These are phyloP conservation scores for Macrocentrus cingulum DNA, from an alignment of 1,140 invertebrate genomes.

Conservation along the genomic window DNA sequence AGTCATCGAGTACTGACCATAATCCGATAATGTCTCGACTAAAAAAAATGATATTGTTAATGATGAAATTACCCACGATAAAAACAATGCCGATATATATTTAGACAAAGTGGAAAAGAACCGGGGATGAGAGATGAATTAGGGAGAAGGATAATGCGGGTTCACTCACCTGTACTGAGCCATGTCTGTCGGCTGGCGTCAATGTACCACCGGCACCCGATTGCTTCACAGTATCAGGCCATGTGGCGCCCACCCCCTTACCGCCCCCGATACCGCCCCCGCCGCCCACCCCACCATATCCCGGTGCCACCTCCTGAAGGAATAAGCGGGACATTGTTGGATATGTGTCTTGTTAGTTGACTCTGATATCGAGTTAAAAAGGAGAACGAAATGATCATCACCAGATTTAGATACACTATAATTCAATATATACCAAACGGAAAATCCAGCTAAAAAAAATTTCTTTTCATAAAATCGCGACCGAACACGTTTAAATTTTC, in stretches of 20 bases:
- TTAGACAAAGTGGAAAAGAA: neutral
- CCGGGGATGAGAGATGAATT: conserved; percentile 19
- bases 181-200: conserved; percentile 90
- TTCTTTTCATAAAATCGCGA: too few relatives aligned
- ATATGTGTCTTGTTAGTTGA: conserved; percentile 31
- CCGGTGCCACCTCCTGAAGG: conserved; percentile 59
- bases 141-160: conserved; percentile 32
- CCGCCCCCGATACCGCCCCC: conserved; percentile 62
- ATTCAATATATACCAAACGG: neutral
- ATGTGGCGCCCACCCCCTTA: conserved; percentile 65
- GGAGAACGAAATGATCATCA: conserved; percentile 15
- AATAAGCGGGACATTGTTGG: conserved; percentile 50
- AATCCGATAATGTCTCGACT: conserved; percentile 52
- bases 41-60: conserved; percentile 49
- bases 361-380: conserved; percentile 27
- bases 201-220: conserved; percentile 73
- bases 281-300: too few relatives aligned
- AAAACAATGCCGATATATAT: too few relatives aligned
- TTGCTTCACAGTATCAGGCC: conserved; percentile 63
- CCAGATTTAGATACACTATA: neutral
- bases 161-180: conserved; percentile 85
- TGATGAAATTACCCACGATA: too few relatives aligned
- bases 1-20: conserved; percentile 53
- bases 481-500: too few relatives aligned
- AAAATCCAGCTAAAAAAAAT: neutral